Percentiles rank a stretch among this genome's conserved stretches.
These are phyloP conservation scores for Rhinoraja longicauda DNA, from an alignment of 2,797 vertebrate genomes.

Conservation along the genomic window DNA sequence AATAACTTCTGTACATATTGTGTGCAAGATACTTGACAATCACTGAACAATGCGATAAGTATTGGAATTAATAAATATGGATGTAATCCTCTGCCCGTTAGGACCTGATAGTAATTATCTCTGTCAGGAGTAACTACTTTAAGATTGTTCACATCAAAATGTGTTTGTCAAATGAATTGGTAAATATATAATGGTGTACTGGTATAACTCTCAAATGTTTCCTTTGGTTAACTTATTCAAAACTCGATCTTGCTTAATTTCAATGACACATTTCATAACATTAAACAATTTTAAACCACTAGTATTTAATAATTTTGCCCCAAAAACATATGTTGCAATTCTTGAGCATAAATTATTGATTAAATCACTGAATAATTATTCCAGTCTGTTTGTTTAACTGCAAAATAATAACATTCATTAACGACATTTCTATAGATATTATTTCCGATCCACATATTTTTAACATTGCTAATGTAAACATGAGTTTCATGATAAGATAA, in stretches of 20 bases:
- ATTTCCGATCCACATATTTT: not conserved
- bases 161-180: not conserved
- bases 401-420: slow-evolving; percentile 7
- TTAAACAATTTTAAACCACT: slow-evolving; percentile 29
- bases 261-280: not conserved
- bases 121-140: not conserved
- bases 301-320: not conserved
- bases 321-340: not conserved
- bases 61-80: not conserved
- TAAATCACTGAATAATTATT: not conserved
- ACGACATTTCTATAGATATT: not conserved
- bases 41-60: not conserved
- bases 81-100: not conserved
- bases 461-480: slow-evolving; percentile 10
- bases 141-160: not conserved
- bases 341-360: not conserved
- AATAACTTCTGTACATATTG: not conserved
- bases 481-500: not conserved
- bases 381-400: not conserved
- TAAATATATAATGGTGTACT: not conserved
- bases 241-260: not conserved
- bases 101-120: not conserved
- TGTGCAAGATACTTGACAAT: not conserved
- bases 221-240: not conserved
- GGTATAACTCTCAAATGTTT: not conserved